Evolutionary conservation across 2,888 invertebrate species (phyloP).

Genomic region (Parapristionchus giblindavisi): DNA sequence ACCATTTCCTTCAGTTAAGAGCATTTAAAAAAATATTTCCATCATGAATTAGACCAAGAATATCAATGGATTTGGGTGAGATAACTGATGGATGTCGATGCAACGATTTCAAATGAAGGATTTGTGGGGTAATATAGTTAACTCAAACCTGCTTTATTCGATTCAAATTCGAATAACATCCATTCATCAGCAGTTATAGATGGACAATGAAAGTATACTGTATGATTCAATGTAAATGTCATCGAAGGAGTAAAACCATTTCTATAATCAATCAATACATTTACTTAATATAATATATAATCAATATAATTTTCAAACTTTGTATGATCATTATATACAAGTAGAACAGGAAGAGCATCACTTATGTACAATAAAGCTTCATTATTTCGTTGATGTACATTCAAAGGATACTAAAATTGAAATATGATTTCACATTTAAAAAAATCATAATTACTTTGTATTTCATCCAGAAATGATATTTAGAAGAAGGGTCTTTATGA

Average conservation of each 20-base stretch:
- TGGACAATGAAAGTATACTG: not conserved
- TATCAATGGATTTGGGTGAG: no score
- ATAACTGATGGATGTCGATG: no score
- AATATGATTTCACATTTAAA: not conserved
- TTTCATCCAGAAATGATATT: not conserved
- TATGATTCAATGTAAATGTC: not conserved
- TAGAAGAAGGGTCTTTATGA: not conserved
- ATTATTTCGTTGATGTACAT: not conserved
- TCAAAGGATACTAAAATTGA: not conserved
- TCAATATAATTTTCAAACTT: not conserved
- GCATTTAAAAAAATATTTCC: not conserved
- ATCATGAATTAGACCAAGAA: no score
- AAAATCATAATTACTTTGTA: not conserved
- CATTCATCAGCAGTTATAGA: not conserved
- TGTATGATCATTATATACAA: not conserved
- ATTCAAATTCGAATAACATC: slow-evolving; percentile 1
- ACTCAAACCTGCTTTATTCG: not conserved
- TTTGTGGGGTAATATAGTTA: not conserved
- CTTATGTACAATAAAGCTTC: not conserved
- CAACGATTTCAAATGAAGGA: no score
- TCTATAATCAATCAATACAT: not conserved
- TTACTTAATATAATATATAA: not conserved
- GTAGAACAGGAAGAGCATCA: not conserved
- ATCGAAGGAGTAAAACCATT: not conserved
- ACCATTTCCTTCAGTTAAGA: not conserved